Conservation (phyloP, 37 sponge, comb jelly and placozoan species). For the Lycopodina hypogea region DNA sequence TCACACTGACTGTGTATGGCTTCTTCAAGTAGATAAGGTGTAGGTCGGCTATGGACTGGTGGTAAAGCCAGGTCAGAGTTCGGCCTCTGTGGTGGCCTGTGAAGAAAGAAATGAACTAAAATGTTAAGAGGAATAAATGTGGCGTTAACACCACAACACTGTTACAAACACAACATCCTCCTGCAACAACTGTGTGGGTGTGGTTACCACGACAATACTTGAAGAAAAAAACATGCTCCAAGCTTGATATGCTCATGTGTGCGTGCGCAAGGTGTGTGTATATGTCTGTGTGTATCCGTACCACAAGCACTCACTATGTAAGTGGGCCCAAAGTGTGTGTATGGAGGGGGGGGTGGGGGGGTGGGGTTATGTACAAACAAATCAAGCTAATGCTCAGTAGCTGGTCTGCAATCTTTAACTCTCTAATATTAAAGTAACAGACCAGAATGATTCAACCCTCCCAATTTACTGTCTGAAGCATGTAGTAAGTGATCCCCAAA, state of each 20-base stretch:
- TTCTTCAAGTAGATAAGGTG: conserved; percentile 64
- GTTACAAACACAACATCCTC: too few relatives aligned
- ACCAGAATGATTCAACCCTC: too few relatives aligned
- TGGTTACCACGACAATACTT: too few relatives aligned
- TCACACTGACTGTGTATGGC: conserved; percentile 70
- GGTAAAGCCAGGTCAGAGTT: conserved; percentile 72
- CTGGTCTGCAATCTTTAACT: too few relatives aligned
- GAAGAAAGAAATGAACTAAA: conserved; percentile 83
- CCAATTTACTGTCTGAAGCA: too few relatives aligned
- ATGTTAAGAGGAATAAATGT: background rate
- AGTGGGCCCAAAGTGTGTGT: too few relatives aligned
- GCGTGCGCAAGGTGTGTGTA: too few relatives aligned
- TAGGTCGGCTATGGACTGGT: conserved; percentile 67
- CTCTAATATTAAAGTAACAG: background rate
- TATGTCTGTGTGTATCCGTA: conserved; percentile 20
- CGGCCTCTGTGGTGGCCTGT: conserved; percentile 57
- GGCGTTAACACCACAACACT: too few relatives aligned
- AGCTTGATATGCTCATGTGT: too few relatives aligned
- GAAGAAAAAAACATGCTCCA: background rate
- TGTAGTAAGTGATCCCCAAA: too few relatives aligned
- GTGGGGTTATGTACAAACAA: background rate
- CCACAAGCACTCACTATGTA: too few relatives aligned
- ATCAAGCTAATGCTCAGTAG: background rate
- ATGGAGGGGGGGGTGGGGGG: background rate
- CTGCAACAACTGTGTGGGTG: too few relatives aligned